Evolutionary conservation across 2,113 vertebrate genomes (phyloP).

Genomic region (Pseudopipra pipra): DNA sequence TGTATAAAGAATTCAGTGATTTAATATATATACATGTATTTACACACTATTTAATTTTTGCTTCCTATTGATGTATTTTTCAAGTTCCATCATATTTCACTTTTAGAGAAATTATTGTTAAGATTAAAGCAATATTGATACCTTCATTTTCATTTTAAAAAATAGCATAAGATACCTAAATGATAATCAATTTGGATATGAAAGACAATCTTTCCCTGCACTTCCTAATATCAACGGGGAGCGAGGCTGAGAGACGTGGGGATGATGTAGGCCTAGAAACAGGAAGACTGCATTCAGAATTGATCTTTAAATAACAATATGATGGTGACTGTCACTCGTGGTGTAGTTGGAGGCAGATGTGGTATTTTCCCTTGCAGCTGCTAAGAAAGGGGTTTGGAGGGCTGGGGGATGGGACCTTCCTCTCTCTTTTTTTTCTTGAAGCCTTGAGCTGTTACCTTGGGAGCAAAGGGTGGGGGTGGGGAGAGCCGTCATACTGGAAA

Average conservation of each 20-base stretch:
- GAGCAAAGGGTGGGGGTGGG: slow-evolving; percentile 52
- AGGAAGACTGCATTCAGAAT: slow-evolving; percentile 20
- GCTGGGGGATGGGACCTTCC: slow-evolving; percentile 59
- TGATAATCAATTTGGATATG: slow-evolving; percentile 46
- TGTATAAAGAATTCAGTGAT: background rate
- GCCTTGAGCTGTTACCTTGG: slow-evolving; percentile 66
- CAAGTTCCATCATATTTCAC: background rate
- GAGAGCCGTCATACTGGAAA: slow-evolving; percentile 59
- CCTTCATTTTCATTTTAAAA: background rate
- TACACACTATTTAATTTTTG: slow-evolving; percentile 28
- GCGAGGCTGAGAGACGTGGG: background rate
- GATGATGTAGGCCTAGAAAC: slow-evolving; percentile 17
- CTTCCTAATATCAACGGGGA: background rate
- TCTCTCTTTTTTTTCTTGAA: slow-evolving; percentile 35
- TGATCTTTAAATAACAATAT: slow-evolving; percentile 64
- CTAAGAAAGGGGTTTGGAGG: slow-evolving; percentile 50
- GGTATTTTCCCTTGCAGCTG: slow-evolving; percentile 59
- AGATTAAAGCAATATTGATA: slow-evolving; percentile 21
- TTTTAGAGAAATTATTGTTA: slow-evolving; percentile 12
- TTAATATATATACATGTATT: background rate
- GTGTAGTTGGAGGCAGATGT: slow-evolving; percentile 62
- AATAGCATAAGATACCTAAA: background rate
- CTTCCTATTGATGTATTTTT: slow-evolving; percentile 1
- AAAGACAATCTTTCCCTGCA: background rate
- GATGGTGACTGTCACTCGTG: slow-evolving; percentile 41